Percentiles rank a stretch among this genome's conserved stretches.
These are phyloP conservation scores for Drosophila barbarae DNA, from an alignment of 2,888 invertebrate genomes.

Conservation along the genomic window DNA sequence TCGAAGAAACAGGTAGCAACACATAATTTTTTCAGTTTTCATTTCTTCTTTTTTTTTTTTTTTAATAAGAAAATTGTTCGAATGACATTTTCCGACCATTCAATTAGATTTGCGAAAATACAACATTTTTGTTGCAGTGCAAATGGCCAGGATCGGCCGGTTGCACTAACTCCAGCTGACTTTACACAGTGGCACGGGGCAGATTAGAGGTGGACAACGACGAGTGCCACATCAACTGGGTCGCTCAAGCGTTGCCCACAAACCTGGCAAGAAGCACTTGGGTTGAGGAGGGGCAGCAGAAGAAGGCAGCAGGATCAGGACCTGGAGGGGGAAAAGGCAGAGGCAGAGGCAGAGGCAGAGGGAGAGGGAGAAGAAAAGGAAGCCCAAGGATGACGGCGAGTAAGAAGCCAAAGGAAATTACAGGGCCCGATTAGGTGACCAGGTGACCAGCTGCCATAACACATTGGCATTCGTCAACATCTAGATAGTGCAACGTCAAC, in stretches of 20 bases:
- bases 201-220: conserved; percentile 32
- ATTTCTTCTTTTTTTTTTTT: too few species aligned
- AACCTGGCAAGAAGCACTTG: conserved; percentile 8
- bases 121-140: not conserved
- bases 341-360: not conserved
- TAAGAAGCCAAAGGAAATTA: conserved; percentile 31
- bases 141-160: not conserved
- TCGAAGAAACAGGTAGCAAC: conserved; percentile 1
- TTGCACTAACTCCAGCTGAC: conserved; percentile 63
- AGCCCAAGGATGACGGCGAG: not conserved
- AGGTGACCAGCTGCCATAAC: conserved; percentile 34
- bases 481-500: conserved; percentile 57
- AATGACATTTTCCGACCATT: too few species aligned
- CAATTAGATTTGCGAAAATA: fast-evolving
- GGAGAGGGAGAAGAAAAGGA: not conserved
- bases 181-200: conserved; percentile 22
- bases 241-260: conserved; percentile 60
- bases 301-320: conserved; percentile 2
- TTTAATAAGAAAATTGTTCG: too few species aligned
- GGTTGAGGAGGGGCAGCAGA: not conserved
- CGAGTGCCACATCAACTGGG: conserved; percentile 60
- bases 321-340: not conserved
- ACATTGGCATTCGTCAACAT: conserved; percentile 60
- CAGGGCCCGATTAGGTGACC: conserved; percentile 14
- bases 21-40: too few species aligned